These are phyloP conservation scores for Limanda limanda DNA, from an alignment of 2,113 vertebrate species.

Conservation along the genomic window DNA sequence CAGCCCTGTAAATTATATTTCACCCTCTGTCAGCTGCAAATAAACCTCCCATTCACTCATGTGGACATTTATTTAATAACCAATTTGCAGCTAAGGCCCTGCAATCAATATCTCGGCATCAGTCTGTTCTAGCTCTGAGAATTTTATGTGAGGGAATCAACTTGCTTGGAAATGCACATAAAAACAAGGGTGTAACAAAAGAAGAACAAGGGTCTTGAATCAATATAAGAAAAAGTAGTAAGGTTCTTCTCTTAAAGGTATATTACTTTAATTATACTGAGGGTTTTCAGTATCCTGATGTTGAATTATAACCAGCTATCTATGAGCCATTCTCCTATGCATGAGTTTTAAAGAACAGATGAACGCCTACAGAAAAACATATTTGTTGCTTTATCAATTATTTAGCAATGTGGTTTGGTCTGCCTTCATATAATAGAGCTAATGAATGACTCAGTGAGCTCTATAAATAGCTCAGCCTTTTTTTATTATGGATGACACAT, in stretches of 20 bases:
- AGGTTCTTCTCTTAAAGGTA: too few species aligned
- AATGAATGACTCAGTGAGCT: slow-evolving; percentile 39
- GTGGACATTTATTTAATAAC: background rate
- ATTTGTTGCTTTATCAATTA: slow-evolving; percentile 22
- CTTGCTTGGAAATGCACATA: background rate
- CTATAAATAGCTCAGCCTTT: slow-evolving; percentile 30
- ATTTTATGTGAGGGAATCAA: background rate
- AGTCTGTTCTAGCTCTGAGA: background rate
- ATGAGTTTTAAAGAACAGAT: background rate
- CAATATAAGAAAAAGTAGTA: background rate
- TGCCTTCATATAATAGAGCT: slow-evolving; percentile 13
- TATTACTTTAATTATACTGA: background rate
- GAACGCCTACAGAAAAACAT: background rate
- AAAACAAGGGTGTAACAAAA: background rate
- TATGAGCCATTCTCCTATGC: background rate
- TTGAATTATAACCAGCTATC: background rate
- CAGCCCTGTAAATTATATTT: background rate
- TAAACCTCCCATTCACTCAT: background rate
- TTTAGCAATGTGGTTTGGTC: slow-evolving; percentile 18
- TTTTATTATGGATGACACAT: slow-evolving; percentile 36
- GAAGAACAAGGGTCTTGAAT: background rate
- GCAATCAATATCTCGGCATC: background rate
- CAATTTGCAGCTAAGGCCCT: background rate
- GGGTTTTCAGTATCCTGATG: background rate
- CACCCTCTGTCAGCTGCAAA: slow-evolving; percentile 1